Percentiles rank a stretch among this genome's conserved stretches.
phyloP scores from a whole-genome alignment of 2,888 invertebrate genomes.

The Orthonychiurus folsomi region DNA sequence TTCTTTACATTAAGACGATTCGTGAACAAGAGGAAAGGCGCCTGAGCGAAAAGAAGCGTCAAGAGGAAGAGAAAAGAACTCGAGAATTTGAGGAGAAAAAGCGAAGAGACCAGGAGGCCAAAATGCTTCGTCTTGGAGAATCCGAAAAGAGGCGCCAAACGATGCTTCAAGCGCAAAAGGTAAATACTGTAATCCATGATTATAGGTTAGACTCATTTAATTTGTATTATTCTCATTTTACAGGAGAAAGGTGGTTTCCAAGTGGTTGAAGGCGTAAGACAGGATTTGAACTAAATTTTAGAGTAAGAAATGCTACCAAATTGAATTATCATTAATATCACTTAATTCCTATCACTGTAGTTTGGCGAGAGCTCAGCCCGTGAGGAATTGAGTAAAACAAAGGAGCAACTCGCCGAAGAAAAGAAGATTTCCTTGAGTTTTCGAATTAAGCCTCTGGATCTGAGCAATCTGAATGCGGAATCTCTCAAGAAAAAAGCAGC shows the following conservation, averaged over 20 bases:
- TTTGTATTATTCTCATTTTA: neutral
- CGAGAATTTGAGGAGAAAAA: constrained; percentile 93
- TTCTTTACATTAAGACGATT: constrained; percentile 21
- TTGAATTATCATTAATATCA: too few species aligned
- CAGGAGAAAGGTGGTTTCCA: neutral
- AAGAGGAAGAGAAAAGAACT: constrained; percentile 86
- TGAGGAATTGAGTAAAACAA: constrained; percentile 96
- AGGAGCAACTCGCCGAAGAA: constrained; percentile 98
- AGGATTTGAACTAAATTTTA: neutral
- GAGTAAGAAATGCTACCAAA: too few species aligned
- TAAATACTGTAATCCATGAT: constrained; percentile 30
- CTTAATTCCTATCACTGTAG: too few species aligned
- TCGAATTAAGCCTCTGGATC: constrained; percentile 81
- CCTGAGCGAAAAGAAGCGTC: constrained; percentile 89
- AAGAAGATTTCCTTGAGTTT: constrained; percentile 94
- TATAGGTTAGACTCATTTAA: neutral
- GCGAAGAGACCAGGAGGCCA: constrained; percentile 88
- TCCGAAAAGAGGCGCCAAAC: constrained; percentile 91
- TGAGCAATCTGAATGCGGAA: constrained; percentile 65
- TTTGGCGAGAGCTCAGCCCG: constrained; percentile 59
- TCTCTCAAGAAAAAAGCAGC: constrained; percentile 76
- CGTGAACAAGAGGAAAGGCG: constrained; percentile 94
- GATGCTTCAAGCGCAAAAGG: constrained; percentile 84
- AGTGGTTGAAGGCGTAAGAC: neutral
- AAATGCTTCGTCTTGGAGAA: constrained; percentile 85